phyloP scores from a whole-genome alignment of 2,888 invertebrate genomes.

The Molanna angustata region DNA sequence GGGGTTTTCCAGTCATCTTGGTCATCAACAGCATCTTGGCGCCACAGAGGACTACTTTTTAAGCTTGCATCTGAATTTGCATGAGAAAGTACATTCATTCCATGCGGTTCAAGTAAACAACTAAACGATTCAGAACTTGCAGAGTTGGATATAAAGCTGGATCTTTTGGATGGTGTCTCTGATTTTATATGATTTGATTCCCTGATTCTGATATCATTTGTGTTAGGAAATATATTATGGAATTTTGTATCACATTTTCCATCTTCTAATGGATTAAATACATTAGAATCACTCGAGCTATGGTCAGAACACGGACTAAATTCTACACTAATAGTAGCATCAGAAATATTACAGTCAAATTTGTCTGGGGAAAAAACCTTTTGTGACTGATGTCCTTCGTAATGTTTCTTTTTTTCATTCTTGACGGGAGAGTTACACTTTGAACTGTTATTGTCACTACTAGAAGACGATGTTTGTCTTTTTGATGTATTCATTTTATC shows the following conservation, averaged over 20 bases:
- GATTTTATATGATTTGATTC: constrained; percentile 16
- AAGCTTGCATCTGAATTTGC: constrained; percentile 40
- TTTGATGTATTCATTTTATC: constrained; percentile 8
- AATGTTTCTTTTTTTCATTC: constrained; percentile 12
- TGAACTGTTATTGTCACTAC: constrained; percentile 23
- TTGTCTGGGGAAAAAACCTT: constrained; percentile 38
- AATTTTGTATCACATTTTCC: constrained; percentile 22
- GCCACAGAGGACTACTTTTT: constrained; percentile 45
- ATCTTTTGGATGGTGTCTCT: constrained; percentile 7
- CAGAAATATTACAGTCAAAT: constrained; percentile 37
- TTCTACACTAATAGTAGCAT: constrained; percentile 40
- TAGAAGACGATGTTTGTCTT: constrained; percentile 23
- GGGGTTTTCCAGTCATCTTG: constrained; percentile 50
- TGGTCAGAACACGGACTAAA: constrained; percentile 49
- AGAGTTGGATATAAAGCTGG: constrained; percentile 33
- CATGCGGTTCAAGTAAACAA: constrained; percentile 50
- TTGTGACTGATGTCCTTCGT: constrained; percentile 15
- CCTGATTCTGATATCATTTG: constrained; percentile 14
- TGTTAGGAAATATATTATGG: constrained; percentile 18
- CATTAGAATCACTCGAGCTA: constrained; percentile 46
- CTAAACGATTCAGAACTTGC: constrained; percentile 43
- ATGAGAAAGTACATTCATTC: constrained; percentile 47
- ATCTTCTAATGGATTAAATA: constrained; percentile 19
- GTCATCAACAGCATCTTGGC: constrained; percentile 47
- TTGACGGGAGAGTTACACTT: constrained; percentile 24